Conservation (phyloP, 2,888 invertebrate genomes). For the Melanargia galathea region DNA sequence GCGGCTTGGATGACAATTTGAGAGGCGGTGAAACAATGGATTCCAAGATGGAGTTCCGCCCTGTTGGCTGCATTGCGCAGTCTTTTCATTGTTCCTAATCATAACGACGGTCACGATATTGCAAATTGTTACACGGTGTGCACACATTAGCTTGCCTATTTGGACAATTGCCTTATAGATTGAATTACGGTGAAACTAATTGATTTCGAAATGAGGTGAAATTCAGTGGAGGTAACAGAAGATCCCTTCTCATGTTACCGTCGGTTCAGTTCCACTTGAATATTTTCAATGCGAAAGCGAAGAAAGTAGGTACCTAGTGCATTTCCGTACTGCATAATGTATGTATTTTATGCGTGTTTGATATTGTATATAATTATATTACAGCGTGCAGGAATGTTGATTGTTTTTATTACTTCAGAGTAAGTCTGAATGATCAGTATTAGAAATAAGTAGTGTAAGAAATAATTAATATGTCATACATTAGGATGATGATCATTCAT, state of each 20-base stretch:
- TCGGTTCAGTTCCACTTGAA: conserved; percentile 6
- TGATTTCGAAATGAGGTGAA: conserved; percentile 24
- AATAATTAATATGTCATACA: no score
- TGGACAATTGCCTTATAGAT: conserved; percentile 49
- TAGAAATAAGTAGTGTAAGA: no score
- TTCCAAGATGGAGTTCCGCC: conserved; percentile 70
- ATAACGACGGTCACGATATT: conserved; percentile 64
- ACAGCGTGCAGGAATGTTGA: background rate
- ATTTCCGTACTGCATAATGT: conserved; percentile 56
- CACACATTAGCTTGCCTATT: conserved; percentile 54
- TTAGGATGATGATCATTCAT: no score
- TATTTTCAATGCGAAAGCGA: conserved; percentile 44
- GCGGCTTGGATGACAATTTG: conserved; percentile 73
- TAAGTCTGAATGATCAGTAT: no score
- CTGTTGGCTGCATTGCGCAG: conserved; percentile 72
- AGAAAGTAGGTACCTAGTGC: conserved; percentile 60
- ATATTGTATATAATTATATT: conserved; percentile 1
- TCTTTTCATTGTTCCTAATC: conserved; percentile 69
- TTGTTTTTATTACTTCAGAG: conserved; percentile 8
- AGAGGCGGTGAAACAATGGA: conserved; percentile 69
- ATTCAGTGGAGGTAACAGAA: background rate
- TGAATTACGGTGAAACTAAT: conserved; percentile 33
- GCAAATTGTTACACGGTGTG: conserved; percentile 65
- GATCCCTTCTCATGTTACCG: conserved; percentile 1
- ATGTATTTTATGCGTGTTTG: conserved; percentile 43